These are phyloP conservation scores for Malurus leucopterus DNA, from an alignment of 2,797 vertebrate genomes.

Conservation along the genomic window DNA sequence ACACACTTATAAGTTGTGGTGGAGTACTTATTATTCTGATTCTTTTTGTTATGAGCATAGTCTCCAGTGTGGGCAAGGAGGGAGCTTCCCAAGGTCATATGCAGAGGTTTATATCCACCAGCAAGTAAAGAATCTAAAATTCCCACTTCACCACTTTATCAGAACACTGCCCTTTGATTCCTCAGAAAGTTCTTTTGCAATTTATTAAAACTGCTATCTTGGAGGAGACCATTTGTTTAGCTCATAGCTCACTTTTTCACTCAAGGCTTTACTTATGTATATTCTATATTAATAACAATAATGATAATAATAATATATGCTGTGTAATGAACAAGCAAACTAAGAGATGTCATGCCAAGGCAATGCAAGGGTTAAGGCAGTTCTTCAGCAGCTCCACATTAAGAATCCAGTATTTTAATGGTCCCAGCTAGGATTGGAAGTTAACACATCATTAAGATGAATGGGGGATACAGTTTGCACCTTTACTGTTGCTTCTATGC, in stretches of 20 bases:
- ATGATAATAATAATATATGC: neutral
- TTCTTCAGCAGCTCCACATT: neutral
- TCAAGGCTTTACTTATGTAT: neutral
- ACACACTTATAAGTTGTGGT: neutral
- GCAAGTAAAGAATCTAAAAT: neutral
- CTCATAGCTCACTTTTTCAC: neutral
- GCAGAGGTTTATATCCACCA: neutral
- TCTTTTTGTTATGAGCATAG: neutral
- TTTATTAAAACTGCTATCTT: neutral
- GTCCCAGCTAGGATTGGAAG: constrained; percentile 39
- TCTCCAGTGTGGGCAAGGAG: neutral
- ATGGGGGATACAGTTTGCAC: constrained; percentile 40
- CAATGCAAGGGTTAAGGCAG: constrained; percentile 21
- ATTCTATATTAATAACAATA: neutral
- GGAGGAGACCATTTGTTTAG: neutral
- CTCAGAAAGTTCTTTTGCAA: neutral
- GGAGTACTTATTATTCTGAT: neutral
- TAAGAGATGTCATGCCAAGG: neutral
- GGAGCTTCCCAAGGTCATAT: neutral
- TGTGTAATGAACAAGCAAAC: neutral
- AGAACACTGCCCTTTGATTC: neutral
- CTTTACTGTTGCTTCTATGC: neutral
- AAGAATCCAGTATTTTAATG: constrained; percentile 13
- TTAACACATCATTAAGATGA: constrained; percentile 59
- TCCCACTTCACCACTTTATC: neutral